Evolutionary conservation across 2,888 invertebrate genomes (phyloP).

Genomic region (Ormia ochracea): DNA sequence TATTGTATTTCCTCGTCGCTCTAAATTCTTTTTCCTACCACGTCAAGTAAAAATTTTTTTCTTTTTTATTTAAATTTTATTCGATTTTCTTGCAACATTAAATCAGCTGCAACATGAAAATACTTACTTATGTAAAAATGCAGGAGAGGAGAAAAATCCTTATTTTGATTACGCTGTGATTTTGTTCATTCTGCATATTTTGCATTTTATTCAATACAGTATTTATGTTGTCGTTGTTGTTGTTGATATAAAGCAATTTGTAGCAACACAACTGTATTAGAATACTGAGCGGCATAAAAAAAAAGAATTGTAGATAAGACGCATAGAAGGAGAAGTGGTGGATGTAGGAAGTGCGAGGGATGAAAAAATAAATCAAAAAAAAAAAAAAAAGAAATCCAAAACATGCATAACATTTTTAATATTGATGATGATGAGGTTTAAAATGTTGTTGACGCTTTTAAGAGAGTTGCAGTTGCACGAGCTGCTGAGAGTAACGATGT

Average conservation of each 20-base stretch:
- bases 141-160: not conserved
- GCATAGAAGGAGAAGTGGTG: not conserved
- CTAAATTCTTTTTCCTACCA: not conserved
- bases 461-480: not conserved
- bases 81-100: slow-evolving; percentile 23
- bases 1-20: not conserved
- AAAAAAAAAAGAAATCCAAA: not conserved
- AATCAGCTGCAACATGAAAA: slow-evolving; percentile 12
- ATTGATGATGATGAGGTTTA: not conserved
- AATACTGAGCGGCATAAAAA: not conserved
- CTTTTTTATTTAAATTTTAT: slow-evolving; percentile 23
- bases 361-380: not conserved
- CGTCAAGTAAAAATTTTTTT: not conserved
- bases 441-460: slow-evolving; percentile 1
- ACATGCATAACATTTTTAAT: slow-evolving; percentile 14
- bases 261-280: not conserved
- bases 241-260: slow-evolving; percentile 31
- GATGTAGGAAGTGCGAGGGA: not conserved
- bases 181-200: slow-evolving; percentile 46
- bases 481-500: not conserved
- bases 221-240: slow-evolving; percentile 19
- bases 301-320: not conserved
- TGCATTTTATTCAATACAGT: slow-evolving; percentile 41
- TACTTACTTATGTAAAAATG: not conserved
- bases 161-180: slow-evolving; percentile 37